Conservation (phyloP, 2,888 invertebrate species). For the Hydropsyche betteni region DNA sequence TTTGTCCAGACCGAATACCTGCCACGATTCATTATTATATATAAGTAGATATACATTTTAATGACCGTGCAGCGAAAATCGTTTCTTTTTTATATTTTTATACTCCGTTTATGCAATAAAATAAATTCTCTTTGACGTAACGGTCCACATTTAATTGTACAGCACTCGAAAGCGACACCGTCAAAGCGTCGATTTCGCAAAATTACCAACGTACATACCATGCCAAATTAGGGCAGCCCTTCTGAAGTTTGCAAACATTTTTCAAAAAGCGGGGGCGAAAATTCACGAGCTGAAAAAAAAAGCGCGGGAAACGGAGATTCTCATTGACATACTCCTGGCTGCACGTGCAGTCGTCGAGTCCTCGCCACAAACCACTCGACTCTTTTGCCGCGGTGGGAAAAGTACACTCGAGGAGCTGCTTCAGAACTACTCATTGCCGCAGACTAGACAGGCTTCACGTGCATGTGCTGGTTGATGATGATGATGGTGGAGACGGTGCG, state of each 20-base stretch:
- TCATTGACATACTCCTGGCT: constrained; percentile 38
- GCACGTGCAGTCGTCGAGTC: constrained; percentile 9
- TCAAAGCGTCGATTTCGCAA: neutral
- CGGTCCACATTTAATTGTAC: too few species aligned
- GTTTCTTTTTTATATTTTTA: too few species aligned
- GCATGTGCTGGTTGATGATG: too few species aligned
- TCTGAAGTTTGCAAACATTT: constrained; percentile 20
- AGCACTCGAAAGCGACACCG: too few species aligned
- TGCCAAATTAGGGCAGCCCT: neutral
- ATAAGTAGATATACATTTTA: too few species aligned
- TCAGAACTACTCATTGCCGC: neutral
- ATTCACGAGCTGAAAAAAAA: constrained; percentile 6
- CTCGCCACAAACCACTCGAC: constrained; percentile 26
- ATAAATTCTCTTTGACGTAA: too few species aligned
- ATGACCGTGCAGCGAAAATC: too few species aligned
- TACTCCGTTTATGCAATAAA: too few species aligned
- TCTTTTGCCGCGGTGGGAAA: constrained; percentile 24
- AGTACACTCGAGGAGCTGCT: neutral
- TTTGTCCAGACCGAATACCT: too few species aligned
- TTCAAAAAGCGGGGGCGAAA: neutral
- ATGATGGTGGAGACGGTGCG: too few species aligned
- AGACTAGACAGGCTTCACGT: too few species aligned
- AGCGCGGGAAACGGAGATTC: neutral
- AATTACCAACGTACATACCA: neutral
- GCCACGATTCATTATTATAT: too few species aligned